Evolutionary conservation across 2,113 vertebrate genomes (phyloP).

Genomic region (Rhinoderma darwinii): DNA sequence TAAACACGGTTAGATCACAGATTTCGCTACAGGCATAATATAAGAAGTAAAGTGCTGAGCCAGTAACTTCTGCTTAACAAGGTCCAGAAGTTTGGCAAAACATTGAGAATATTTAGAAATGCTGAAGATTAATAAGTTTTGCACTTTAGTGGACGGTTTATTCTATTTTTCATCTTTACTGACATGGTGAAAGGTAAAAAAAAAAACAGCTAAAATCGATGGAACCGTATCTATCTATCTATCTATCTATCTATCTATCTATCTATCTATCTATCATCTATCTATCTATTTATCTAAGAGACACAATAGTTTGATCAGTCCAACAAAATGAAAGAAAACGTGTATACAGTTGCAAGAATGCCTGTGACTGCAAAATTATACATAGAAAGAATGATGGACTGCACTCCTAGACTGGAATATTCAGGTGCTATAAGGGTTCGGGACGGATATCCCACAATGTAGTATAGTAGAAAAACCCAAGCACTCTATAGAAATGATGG

Average conservation of each 20-base stretch:
- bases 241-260: not conserved
- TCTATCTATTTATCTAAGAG: no score
- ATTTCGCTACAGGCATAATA: not conserved
- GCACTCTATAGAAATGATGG: no score
- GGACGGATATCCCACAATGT: no score
- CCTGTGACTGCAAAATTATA: no score
- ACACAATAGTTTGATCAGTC: no score
- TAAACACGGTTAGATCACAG: not conserved
- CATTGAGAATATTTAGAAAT: not conserved
- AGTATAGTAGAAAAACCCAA: no score
- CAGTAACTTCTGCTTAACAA: not conserved
- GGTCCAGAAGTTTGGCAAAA: not conserved
- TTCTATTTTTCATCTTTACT: not conserved
- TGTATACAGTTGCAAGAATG: no score
- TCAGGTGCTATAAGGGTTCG: no score
- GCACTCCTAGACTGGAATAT: no score
- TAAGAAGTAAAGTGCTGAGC: not conserved
- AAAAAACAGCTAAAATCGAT: not conserved
- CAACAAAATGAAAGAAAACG: no score
- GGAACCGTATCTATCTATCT: not conserved
- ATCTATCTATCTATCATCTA: no score
- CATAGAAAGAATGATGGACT: no score
- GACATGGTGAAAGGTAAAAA: not conserved
- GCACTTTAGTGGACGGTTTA: not conserved
- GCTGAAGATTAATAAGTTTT: not conserved